Evolutionary conservation across 64 coral and sea anemone species (phyloP), one percentile per base, ranked within the genome.

Genomic region (Stichodactyla mertensii): DNA sequence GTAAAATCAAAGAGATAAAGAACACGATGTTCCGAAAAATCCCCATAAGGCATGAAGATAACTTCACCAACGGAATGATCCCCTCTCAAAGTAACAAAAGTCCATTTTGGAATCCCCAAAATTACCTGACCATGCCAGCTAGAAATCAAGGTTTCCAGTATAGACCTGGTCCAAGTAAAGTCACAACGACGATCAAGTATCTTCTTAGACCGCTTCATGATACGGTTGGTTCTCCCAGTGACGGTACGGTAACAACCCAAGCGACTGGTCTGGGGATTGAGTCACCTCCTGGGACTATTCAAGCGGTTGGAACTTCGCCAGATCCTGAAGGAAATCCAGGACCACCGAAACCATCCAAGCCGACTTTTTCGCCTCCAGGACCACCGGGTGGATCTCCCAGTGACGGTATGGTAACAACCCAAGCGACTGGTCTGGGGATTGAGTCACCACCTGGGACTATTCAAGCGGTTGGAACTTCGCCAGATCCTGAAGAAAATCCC

Each of bases 361-460:
- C 69, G 24, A 26, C 69, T 0, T 9, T 1, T 11, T 0, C 14
- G 9, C 56, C 56, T 58, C 56, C 56, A 9, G 56, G 14, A 74
- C 11, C 69, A n/a, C n/a, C 45, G 11, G 52, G 27, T 52, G 82
- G 52, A 10, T 59, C 69, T 31, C 12, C 69, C n/a, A 74, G 24
- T 31, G 69, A 74, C 36, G 69, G 9, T 20, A 55, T 53, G 79
- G 89, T 56, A 26, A 85, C 84, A 9, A 91, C 84, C 4, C 70
- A 77, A 4, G 82, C 64, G n/a, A 57, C 67, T 8, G 83, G 89
- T 4, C 0, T 85, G 26, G 52, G 82, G n/a, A 69, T 90, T 10
- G 89, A 86, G 58, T 90, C 89, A 8, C 55, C 89, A n/a, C 88
- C 88, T 4, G 89, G 83, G 9, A 90, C 89, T 51, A 79, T 86